Base-by-base conservation (phyloP, 2,113 vertebrate genomes). In the Hippocampus zosterae region DNA sequence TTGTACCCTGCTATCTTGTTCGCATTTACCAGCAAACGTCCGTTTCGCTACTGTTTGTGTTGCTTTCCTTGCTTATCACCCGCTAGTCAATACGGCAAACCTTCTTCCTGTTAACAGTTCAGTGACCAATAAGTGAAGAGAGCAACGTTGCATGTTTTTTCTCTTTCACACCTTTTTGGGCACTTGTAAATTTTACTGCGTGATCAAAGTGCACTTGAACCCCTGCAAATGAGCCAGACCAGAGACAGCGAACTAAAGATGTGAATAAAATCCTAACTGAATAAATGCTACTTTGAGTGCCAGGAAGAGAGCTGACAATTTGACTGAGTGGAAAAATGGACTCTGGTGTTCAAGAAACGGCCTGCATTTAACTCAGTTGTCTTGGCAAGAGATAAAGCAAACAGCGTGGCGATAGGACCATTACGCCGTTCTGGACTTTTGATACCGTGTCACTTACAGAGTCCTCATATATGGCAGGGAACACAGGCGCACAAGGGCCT, bases 281-380 rank as follows among this genome's bases (percentile, higher is more conserved):
- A 81, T 78, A 73, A 80, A 68, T 75, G 76, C 77, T 76, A 75
- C 74, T 78, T 70, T 80, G 59, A 57, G 69, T 81, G 74, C 55
- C 67, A 65, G 62, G 66, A 76, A 84, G 65, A 60, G 69, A 74
- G 57, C 62, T 65, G 76, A 76, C 79, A 84, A 80, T 85, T 86
- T 79, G 50, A 65, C 71, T 70, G 65, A 69, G 65, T 69, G 67
- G 10, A 77, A 80, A 82, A 74, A 71, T 69, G 61, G 78, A 46
- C 74, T 80, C 67, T 82, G 75, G 76, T 79, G 80, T 82, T 83
- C 79, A 78, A 73, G 68, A 83, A 83, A 85, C 71, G 81, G 56
- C 74, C 69, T 68, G 70, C 74, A 76, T 84, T 79, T 83, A 84
- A 85, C 81, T 74, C 73, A 64, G 79, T 81, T 84, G 86, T 81